Percentiles rank a stretch among this genome's conserved stretches.
Evolutionary conservation across 2,113 vertebrate genomes (phyloP).

Genomic region (Eleginops maclovinus): DNA sequence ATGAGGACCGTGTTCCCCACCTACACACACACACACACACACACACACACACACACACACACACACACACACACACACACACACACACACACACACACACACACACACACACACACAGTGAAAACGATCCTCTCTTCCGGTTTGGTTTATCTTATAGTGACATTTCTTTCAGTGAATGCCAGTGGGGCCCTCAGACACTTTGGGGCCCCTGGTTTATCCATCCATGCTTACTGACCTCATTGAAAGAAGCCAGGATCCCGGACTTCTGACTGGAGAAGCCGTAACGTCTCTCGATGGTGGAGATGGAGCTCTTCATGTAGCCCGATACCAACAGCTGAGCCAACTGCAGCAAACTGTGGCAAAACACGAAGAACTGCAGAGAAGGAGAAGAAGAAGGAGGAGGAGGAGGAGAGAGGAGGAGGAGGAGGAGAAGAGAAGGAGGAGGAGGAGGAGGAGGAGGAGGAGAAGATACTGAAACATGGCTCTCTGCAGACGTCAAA

Average conservation of each 20-base stretch:
- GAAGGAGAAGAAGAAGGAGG: neutral
- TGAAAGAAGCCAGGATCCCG: slow-evolving; percentile 91
- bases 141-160: too few relatives aligned
- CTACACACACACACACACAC: slow-evolving; percentile 72
- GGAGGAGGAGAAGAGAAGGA: neutral
- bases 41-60: neutral
- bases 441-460: neutral
- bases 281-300: slow-evolving; percentile 93
- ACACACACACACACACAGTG: neutral
- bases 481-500: neutral
- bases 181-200: too few relatives aligned
- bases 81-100: neutral
- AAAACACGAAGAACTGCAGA: slow-evolving; percentile 91
- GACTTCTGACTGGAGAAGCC: slow-evolving; percentile 94
- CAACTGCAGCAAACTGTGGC: slow-evolving; percentile 93
- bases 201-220: too few relatives aligned
- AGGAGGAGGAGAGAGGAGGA: neutral
- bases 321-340: slow-evolving; percentile 91
- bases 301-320: slow-evolving; percentile 95
- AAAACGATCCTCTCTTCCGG: too few relatives aligned
- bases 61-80: neutral
- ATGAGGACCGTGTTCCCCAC: slow-evolving; percentile 94
- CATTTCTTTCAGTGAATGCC: too few relatives aligned
- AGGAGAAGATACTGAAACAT: too few relatives aligned
- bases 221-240: slow-evolving; percentile 84